phyloP scores from a whole-genome alignment of 2,113 vertebrate species.

The Charadrius vociferus region DNA sequence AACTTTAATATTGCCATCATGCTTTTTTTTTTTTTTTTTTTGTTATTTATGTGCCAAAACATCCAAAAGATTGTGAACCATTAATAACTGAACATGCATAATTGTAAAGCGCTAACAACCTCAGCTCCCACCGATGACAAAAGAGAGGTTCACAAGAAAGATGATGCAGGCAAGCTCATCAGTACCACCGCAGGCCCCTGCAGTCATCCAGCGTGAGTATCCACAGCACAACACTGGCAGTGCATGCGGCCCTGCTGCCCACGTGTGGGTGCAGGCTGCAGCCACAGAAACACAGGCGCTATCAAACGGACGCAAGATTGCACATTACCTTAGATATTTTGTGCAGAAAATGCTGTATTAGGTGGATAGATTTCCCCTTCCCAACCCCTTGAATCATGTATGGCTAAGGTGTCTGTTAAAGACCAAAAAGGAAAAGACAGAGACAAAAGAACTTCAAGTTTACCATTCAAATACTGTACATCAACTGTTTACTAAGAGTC shows the following conservation, averaged over 20 bases:
- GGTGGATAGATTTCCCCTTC: not conserved
- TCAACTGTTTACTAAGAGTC: not conserved
- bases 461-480: not conserved
- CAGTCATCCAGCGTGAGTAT: fast-evolving
- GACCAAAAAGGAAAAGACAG: not conserved
- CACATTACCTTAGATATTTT: not conserved
- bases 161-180: fast-evolving
- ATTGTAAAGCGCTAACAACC: not conserved
- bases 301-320: not conserved
- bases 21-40: not conserved
- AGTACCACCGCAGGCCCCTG: fast-evolving
- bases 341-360: not conserved
- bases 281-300: not conserved
- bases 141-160: not conserved
- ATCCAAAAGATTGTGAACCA: not conserved
- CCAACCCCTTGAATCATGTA: not conserved
- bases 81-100: not conserved
- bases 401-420: not conserved
- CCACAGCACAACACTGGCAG: not conserved
- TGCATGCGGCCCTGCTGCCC: not conserved
- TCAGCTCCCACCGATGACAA: not conserved
- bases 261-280: not conserved
- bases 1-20: not conserved
- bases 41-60: not conserved
- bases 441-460: not conserved